phyloP scores from a whole-genome alignment of 2,888 invertebrate species.

The Drosophila lacicola region DNA sequence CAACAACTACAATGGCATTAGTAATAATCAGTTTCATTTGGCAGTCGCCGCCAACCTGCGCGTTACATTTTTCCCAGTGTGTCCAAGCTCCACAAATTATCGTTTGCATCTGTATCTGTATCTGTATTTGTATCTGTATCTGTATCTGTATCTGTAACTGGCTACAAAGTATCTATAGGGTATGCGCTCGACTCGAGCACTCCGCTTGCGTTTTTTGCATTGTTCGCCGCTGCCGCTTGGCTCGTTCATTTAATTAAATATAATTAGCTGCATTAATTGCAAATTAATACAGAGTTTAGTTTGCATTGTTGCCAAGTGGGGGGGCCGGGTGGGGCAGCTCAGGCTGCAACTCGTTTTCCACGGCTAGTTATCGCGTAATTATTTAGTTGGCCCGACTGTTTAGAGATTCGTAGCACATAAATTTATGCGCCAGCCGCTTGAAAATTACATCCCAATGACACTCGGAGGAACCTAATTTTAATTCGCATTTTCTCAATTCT shows the following conservation, averaged over 20 bases:
- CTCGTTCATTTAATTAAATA: constrained; percentile 81
- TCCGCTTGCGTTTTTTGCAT: constrained; percentile 45
- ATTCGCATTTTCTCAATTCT: constrained; percentile 8
- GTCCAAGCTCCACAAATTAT: constrained; percentile 63
- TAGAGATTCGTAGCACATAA: constrained; percentile 38
- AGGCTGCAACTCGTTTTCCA: constrained; percentile 65
- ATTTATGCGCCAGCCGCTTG: constrained; percentile 35
- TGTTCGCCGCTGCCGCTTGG: constrained; percentile 61
- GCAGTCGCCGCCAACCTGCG: constrained; percentile 67
- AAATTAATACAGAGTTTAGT: constrained; percentile 81
- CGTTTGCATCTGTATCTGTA: constrained; percentile 14
- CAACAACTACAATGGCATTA: constrained; percentile 68
- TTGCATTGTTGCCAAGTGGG: constrained; percentile 62
- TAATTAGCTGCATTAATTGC: constrained; percentile 81
- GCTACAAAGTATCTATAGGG: constrained; percentile 48
- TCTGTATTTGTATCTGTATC: neutral
- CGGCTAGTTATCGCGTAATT: constrained; percentile 75
- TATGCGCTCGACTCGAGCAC: constrained; percentile 23
- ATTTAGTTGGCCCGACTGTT: constrained; percentile 44
- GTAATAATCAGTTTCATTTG: constrained; percentile 79
- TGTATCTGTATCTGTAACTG: constrained; percentile 40
- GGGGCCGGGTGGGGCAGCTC: neutral
- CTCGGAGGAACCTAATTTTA: constrained; percentile 11
- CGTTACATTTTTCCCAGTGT: constrained; percentile 76
- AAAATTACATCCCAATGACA: constrained; percentile 38